Evolutionary conservation across 1,140 invertebrate genomes (phyloP), one percentile per base, ranked within the genome.

Genomic region (Microplitis demolitor): DNA sequence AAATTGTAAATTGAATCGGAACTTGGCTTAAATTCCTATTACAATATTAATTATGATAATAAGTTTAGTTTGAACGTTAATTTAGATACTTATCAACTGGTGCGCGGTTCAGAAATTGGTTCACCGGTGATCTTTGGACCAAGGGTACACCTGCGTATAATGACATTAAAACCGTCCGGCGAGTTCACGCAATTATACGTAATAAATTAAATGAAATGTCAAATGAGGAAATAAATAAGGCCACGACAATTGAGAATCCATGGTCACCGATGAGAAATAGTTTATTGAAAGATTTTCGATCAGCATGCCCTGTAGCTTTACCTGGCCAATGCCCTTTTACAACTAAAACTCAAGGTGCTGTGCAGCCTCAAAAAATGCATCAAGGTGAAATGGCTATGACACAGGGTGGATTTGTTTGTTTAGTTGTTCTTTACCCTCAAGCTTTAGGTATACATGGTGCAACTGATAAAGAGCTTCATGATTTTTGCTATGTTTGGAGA

Each of bases 361-460:
- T 8, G 77, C 81, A 14, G 63, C 76, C 4, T 82, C 87, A 53
- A 85, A 89, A 89, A 1, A 79, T 89, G 1, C 83, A 82, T 58
- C 96, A 97, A 81, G 89, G 90, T 56, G 95, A 96, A 74, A 90
- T 97, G 90, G 90, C 90, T 0, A 74, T 93, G 1, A 96, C 95
- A 0, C 93, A 93, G 78, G 95, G 93, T 74, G 93, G 92, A 0
- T 96, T 97, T 79, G 90, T 96, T 74, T 94, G 94, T 0, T 89
- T 93, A 37, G 83, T 90, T 0, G 78, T 95, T 0, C 76, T 93
- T 4, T 90, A 90, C 35, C 91, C 92, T 0, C 79, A 90, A 60
- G 80, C 87, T 14, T 89, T 95, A 63, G 93, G 93, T 0, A 84
- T 95, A 2, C 79, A 87, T 31, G 58, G 87, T 11, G 81, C 80